Base-by-base conservation (phyloP, 1,140 invertebrate species). In the Atopsyche davidsoni region DNA sequence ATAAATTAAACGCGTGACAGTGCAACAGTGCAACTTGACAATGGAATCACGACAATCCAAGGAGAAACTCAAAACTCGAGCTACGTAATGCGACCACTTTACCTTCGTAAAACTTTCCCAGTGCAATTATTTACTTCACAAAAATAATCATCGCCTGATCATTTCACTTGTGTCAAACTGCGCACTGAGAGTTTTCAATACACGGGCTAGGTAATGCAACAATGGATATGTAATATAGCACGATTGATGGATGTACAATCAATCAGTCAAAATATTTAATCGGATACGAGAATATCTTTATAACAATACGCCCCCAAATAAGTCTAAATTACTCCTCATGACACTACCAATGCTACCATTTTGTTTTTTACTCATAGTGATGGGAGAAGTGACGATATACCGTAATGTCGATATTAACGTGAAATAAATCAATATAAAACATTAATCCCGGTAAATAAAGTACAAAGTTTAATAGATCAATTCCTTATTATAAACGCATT, bases 241-340 rank as follows among this genome's bases (percentile, higher is more conserved):
- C 4, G 28, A 24, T 6, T 43, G 2, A 43, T 14, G 22, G 22
- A 43, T 43, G 40, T 22, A 14, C 13, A 17, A 9, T 6, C 34
- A 24, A 24, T 22, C 19, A 14, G 10, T 24, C 21, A 35, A 35
- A 6, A 7, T 25, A 47, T 39, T 39, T 39, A 25, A 23, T 13
- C 18, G 14, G 35, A 23, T 13, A 41, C 4, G 24, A 7, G 4
- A 21, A 49, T 11, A 35, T 41, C 34, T 16, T 18, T 25, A 49
- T 17, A 41, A 40, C 22, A 43, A 36, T 50, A 50, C 48, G 48
- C 48, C 48, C 48, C 48, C 40, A 25, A 50, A 47, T n/a, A 41
- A 32, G 17, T n/a, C 18, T 31, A 38, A 39, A 36, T 18, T 43
- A 16, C 32, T 43, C 32, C 23, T n/a, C 18, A 13, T 32, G 25